Conservation (phyloP, 2,888 invertebrate species). For the Acanthosepion pharaonis region DNA sequence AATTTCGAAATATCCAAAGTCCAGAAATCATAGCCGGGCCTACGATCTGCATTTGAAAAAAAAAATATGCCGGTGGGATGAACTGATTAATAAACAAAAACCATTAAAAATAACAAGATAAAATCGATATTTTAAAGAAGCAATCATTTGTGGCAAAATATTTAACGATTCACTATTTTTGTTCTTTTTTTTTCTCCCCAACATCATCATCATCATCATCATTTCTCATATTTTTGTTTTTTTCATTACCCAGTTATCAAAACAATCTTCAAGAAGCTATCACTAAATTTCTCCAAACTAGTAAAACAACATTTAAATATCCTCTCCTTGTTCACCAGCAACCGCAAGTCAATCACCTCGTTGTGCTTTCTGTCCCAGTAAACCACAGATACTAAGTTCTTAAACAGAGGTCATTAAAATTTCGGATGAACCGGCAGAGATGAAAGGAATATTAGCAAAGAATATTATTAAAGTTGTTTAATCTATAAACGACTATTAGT, state of each 20-base stretch:
- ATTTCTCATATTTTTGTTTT: no score
- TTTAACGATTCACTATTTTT: not conserved
- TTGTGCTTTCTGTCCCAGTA: fast-evolving
- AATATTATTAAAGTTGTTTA: not conserved
- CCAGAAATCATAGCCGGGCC: no score
- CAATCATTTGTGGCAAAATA: not conserved
- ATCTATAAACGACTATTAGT: not conserved
- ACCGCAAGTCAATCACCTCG: not conserved
- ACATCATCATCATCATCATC: not conserved
- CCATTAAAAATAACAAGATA: not conserved
- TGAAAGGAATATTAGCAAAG: not conserved
- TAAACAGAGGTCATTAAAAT: not conserved
- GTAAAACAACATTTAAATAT: not conserved
- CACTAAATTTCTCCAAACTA: not conserved
- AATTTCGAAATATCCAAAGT: no score
- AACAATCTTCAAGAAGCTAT: not conserved
- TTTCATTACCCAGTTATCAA: not conserved
- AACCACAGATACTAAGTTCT: not conserved
- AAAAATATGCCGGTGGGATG: no score
- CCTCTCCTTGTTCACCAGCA: not conserved
- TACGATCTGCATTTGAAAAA: no score
- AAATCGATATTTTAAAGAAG: not conserved
- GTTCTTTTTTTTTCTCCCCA: not conserved
- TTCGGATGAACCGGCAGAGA: not conserved
- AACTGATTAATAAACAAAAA: no score